Base-by-base conservation (phyloP, 2,888 invertebrate genomes). In the Leptopilina syphax region DNA sequence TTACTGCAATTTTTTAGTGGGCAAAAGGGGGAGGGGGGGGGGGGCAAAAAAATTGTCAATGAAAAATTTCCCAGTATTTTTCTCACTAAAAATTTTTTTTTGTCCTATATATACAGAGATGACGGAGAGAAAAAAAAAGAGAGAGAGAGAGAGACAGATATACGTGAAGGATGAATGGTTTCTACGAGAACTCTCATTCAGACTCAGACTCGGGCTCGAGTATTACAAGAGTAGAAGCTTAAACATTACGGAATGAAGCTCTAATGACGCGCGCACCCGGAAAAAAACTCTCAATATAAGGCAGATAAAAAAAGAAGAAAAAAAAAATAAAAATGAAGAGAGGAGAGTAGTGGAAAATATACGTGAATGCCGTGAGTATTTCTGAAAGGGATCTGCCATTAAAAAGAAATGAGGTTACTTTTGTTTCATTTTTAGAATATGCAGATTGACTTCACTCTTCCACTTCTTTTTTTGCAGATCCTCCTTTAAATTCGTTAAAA, bases 121-220 rank as follows among this genome's bases (percentile, higher is more conserved):
- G 34, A 34, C 34, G 4, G 34, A 34, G 34, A 34, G 34, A 34
- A 34, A 34, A 34, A 34, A 27, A 27, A 27, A 34, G 34, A 34
- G 34, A 34, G 34, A 34, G 34, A 3, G 34, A 34, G 34, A 3
- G 34, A 34, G 34, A 34, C 0, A 44, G 24, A 50, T 13, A 13
- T n/a, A 57, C 63, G 44, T 41, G 77, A 50, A 50, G 65, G 24
- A 63, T 63, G 63, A 63, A 63, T 63, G 63, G 24, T 63, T 63
- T 65, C 57, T 68, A 68, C 68, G 50, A 50, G 68, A 68, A 73
- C 70, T 73, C 70, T 73, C 54, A 73, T 73, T 73, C 70, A 73
- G 70, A 13, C 27, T 73, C 70, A 73, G 70, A 34, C 27, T 54
- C 70, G 63, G 34, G 18, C 24, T 27, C 50, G 50, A 50, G n/a